Percentiles rank a stretch among this genome's conserved stretches.
Conservation (phyloP, 2,888 invertebrate species). For the Caenorhabditis becei region DNA sequence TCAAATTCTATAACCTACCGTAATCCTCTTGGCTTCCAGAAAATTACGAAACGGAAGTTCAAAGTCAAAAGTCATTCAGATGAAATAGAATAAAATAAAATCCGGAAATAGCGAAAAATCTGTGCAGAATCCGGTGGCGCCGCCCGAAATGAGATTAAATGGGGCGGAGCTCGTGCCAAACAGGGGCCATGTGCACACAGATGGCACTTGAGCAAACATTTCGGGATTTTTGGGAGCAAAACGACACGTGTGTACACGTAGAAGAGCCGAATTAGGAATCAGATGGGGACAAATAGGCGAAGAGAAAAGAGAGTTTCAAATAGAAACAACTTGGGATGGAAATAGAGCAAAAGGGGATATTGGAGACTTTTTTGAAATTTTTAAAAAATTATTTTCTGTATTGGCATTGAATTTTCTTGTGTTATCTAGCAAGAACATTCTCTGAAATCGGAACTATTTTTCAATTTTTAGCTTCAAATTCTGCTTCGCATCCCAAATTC, state of each 20-base stretch:
- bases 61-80: slow-evolving; percentile 55
- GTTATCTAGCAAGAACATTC: no score
- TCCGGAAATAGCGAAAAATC: slow-evolving; percentile 9
- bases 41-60: slow-evolving; percentile 53
- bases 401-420: no score
- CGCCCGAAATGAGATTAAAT: not conserved
- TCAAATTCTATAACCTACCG: slow-evolving; percentile 13
- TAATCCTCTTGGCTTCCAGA: slow-evolving; percentile 32
- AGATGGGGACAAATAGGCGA: not conserved
- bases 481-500: not conserved
- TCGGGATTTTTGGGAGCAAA: slow-evolving; percentile 4
- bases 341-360: not conserved
- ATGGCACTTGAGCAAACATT: slow-evolving; percentile 17
- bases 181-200: slow-evolving; percentile 1
- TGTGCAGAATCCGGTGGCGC: not conserved
- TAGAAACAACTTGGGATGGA: not conserved
- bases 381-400: not conserved
- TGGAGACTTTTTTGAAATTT: not conserved
- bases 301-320: not conserved
- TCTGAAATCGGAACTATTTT: no score
- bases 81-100: not conserved
- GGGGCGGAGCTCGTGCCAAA: slow-evolving; percentile 27
- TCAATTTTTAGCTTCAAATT: no score
- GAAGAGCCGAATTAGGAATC: not conserved
- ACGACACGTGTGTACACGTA: slow-evolving; percentile 5